Evolutionary conservation across 2,113 vertebrate species (phyloP), one percentile per base, ranked within the genome.

Genomic region (Corapipo altera): DNA sequence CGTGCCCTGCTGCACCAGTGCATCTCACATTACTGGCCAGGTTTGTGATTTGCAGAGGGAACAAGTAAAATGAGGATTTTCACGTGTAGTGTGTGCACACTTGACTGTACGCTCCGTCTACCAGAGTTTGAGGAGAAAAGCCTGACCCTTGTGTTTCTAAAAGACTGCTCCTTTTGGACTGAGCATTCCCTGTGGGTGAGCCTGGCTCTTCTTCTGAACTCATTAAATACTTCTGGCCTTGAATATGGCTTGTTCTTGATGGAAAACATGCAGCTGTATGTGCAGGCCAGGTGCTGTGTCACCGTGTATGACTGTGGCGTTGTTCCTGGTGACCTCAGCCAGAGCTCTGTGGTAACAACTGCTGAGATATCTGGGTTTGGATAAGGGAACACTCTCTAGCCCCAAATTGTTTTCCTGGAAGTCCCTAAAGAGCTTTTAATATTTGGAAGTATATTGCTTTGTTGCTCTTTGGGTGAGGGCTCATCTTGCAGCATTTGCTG

Each of bases 281-380:
- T 52, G 26, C 58, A 76, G 48, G 14, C 43, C 15, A 15, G n/a
- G 39, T 52, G 19, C 67, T 65, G 19, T 8, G 4, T 93, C 64
- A 27, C 20, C 39, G 72, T 5, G 0, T 61, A 7, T 0, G 12
- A 46, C 27, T 9, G 12, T 54, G 51, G 19, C 0, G 0, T 48
- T 78, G 57, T 33, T 92, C 24, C 46, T 72, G 52, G 28, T 93
- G 76, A 67, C 52, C 52, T 93, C 43, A 41, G 30, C 17, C 55
- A 51, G 43, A 71, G 66, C 66, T 18, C 18, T 44, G 35, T 0
- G 0, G 24, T 51, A n/a, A 35, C 2, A 6, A 30, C 52, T 51
- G 48, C 12, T 33, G 1, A 35, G 15, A 17, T 44, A 44, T 13
- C 67, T 39, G 52, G 9, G 15, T 46, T 64, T 80, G 72, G 30